Conservation (phyloP, 2,797 vertebrate species). For the Cirrhinus mrigala region DNA sequence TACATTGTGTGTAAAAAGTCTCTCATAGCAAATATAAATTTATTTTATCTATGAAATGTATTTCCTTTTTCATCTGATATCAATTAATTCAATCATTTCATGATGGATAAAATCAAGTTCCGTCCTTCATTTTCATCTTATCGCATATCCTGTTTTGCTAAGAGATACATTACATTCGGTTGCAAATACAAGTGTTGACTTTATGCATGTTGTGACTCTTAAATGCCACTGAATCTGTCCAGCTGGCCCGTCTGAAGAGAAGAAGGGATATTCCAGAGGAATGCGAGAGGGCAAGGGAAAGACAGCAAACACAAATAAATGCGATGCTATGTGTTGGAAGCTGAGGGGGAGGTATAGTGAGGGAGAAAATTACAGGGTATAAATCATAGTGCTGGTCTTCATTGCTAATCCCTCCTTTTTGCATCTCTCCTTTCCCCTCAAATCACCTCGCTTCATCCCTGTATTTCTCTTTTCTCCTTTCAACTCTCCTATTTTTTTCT, state of each 20-base stretch:
- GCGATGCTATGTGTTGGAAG: slow-evolving; percentile 2
- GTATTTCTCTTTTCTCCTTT: background rate
- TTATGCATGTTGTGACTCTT: slow-evolving; percentile 70
- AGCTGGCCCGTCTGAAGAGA: slow-evolving; percentile 63
- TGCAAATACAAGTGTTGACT: background rate
- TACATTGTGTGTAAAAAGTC: background rate
- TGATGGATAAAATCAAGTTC: slow-evolving; percentile 3
- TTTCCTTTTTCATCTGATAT: background rate
- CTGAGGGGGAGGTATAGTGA: slow-evolving; percentile 15
- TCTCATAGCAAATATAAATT: background rate
- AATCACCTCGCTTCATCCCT: background rate
- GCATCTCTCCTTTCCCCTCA: background rate
- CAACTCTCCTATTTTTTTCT: background rate
- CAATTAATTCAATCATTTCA: background rate
- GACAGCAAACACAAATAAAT: slow-evolving; percentile 23
- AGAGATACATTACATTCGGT: background rate
- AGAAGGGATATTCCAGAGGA: slow-evolving; percentile 46
- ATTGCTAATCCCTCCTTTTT: slow-evolving; percentile 8
- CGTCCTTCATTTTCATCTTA: background rate
- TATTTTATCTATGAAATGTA: background rate
- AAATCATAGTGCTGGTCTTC: slow-evolving; percentile 37
- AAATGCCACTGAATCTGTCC: slow-evolving; percentile 65
- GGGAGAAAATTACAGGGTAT: slow-evolving; percentile 45
- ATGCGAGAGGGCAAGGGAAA: slow-evolving; percentile 22
- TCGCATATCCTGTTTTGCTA: background rate